Conservation (phyloP, 2,888 invertebrate species). For the Drosophila lacicola region DNA sequence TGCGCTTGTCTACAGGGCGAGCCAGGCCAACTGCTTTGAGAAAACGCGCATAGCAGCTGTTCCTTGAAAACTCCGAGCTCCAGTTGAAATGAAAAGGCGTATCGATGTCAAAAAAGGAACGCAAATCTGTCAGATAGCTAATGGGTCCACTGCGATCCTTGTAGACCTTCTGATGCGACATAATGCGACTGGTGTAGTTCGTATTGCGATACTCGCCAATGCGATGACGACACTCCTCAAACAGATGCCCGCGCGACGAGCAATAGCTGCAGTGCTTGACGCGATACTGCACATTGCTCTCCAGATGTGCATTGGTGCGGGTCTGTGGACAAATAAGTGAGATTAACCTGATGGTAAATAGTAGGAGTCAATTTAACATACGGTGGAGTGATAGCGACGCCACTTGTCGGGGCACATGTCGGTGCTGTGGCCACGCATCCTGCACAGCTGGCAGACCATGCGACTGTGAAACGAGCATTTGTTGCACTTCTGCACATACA, state of each 20-base stretch:
- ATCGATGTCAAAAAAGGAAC: slow-evolving; percentile 60
- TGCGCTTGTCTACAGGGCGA: slow-evolving; percentile 41
- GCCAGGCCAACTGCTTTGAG: slow-evolving; percentile 76
- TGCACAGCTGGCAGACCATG: slow-evolving; percentile 87
- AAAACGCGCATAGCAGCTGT: slow-evolving; percentile 81
- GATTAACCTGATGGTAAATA: not conserved
- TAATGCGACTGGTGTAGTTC: slow-evolving; percentile 65
- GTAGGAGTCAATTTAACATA: slow-evolving; percentile 79
- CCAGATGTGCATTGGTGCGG: slow-evolving; percentile 84
- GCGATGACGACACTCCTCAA: slow-evolving; percentile 82
- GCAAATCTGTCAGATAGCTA: slow-evolving; percentile 37
- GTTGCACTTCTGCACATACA: slow-evolving; percentile 87
- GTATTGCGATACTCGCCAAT: slow-evolving; percentile 78
- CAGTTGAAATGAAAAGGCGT: slow-evolving; percentile 74
- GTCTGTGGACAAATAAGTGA: slow-evolving; percentile 83
- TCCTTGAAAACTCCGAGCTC: slow-evolving; percentile 55
- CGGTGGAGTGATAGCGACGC: slow-evolving; percentile 91
- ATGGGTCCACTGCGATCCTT: slow-evolving; percentile 62
- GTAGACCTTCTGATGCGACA: slow-evolving; percentile 83
- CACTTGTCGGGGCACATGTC: slow-evolving; percentile 90
- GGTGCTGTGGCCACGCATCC: slow-evolving; percentile 87
- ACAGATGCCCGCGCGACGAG: slow-evolving; percentile 86
- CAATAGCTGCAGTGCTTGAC: slow-evolving; percentile 87
- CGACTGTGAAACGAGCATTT: slow-evolving; percentile 86
- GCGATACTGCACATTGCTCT: slow-evolving; percentile 71